phyloP scores from a whole-genome alignment of 92 coral and sea anemone genomes.

The Galaxea fascicularis region DNA sequence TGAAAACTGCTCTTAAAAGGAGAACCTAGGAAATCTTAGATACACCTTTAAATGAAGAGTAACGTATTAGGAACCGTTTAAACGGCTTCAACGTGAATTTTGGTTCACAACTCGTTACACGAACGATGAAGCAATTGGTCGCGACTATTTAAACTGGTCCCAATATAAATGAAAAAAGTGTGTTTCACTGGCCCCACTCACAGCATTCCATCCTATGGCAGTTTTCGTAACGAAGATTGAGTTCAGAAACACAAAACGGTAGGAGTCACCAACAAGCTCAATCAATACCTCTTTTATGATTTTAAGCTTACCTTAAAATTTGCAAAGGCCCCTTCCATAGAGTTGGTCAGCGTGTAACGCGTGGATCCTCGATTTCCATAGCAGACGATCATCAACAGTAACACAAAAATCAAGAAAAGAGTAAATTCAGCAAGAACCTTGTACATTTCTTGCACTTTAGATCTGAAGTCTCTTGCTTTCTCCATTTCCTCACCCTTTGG shows the following conservation, averaged over 20 bases:
- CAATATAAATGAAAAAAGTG: too few relatives aligned
- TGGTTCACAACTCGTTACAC: too few relatives aligned
- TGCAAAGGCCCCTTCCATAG: conserved; percentile 52
- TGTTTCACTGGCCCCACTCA: too few relatives aligned
- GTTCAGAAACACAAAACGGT: background rate
- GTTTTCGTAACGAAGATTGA: too few relatives aligned
- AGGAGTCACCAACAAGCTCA: background rate
- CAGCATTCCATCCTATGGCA: too few relatives aligned
- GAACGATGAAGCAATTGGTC: too few relatives aligned
- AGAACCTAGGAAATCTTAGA: too few relatives aligned
- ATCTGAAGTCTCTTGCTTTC: conserved; percentile 69
- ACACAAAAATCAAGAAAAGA: conserved; percentile 70
- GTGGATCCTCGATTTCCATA: conserved; percentile 84
- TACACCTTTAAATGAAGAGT: too few relatives aligned
- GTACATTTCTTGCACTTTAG: conserved; percentile 68
- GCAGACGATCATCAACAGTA: conserved; percentile 78
- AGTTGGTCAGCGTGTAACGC: conserved; percentile 67
- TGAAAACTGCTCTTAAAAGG: too few relatives aligned
- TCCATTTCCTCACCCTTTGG: conserved; percentile 67
- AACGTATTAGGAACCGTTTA: too few relatives aligned
- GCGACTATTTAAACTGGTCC: too few relatives aligned
- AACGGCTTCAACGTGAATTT: too few relatives aligned
- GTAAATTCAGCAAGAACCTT: conserved; percentile 76
- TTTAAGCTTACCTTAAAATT: conserved; percentile 63
- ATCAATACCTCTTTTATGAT: background rate